phyloP scores from a whole-genome alignment of 1,140 invertebrate species.

The Nebria ingens region DNA sequence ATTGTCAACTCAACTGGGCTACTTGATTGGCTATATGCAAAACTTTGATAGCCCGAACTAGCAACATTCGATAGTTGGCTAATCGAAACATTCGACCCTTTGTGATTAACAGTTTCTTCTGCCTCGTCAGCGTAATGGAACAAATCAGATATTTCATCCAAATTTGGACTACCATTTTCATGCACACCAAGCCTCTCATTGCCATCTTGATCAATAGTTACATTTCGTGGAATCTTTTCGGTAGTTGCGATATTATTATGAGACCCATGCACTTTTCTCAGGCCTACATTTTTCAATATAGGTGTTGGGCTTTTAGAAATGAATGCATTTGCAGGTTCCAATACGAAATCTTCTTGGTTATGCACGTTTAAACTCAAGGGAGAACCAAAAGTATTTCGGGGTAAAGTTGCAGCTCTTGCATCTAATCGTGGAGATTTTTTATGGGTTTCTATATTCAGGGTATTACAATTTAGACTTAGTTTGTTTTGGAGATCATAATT shows the following conservation, averaged over 20 bases:
- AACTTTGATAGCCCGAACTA: conserved; percentile 83
- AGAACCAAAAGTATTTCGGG: conserved; percentile 53
- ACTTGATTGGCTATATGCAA: conserved; percentile 80
- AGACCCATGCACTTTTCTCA: conserved; percentile 11
- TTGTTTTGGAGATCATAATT: conserved; percentile 12
- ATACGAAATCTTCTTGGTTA: conserved; percentile 37
- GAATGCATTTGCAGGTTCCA: conserved; percentile 44
- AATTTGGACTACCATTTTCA: conserved; percentile 29
- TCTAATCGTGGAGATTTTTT: conserved; percentile 42
- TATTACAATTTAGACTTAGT: conserved; percentile 17
- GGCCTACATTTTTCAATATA: conserved; percentile 27
- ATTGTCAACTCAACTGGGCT: conserved; percentile 69
- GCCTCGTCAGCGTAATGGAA: conserved; percentile 55
- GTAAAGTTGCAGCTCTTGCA: conserved; percentile 55
- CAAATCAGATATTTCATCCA: conserved; percentile 63
- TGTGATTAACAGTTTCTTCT: conserved; percentile 44
- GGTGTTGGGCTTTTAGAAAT: conserved; percentile 46
- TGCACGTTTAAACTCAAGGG: conserved; percentile 34
- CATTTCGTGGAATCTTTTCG: conserved; percentile 24
- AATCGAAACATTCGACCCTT: conserved; percentile 64
- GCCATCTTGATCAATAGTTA: conserved; percentile 25
- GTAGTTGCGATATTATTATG: conserved; percentile 10
- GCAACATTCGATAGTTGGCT: conserved; percentile 73
- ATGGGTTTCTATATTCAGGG: not conserved
- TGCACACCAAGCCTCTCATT: not conserved